These are phyloP conservation scores for Litocranius walleri DNA, from an alignment of 2,113 vertebrate genomes.

Conservation along the genomic window DNA sequence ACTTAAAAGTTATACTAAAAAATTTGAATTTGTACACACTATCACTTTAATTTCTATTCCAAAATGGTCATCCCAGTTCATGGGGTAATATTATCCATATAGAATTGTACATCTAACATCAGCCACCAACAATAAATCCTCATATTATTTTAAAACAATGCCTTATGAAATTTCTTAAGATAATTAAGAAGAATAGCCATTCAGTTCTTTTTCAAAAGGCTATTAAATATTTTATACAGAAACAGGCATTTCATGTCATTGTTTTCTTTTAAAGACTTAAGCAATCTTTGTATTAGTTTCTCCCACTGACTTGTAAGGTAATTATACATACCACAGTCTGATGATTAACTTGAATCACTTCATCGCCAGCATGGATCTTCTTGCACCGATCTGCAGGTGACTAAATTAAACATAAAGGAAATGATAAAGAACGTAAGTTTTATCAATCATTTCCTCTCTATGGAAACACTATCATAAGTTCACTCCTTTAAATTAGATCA, in stretches of 20 bases:
- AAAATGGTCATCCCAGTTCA: conserved; percentile 14
- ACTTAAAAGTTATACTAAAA: background rate
- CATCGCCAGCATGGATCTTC: conserved; percentile 97
- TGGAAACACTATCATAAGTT: conserved; percentile 62
- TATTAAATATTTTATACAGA: background rate
- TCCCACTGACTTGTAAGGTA: conserved; percentile 83
- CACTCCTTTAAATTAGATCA: conserved; percentile 47
- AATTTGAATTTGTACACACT: background rate
- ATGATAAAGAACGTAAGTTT: conserved; percentile 79
- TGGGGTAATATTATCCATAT: background rate
- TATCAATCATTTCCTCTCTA: conserved; percentile 74
- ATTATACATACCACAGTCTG: conserved; percentile 91
- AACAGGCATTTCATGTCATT: conserved; percentile 9
- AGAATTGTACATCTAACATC: conserved; percentile 20
- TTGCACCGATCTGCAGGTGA: conserved; percentile 96
- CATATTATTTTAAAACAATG: background rate
- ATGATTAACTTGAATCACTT: conserved; percentile 91
- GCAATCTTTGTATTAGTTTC: conserved; percentile 54
- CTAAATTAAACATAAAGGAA: conserved; percentile 86
- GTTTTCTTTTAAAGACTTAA: conserved; percentile 38
- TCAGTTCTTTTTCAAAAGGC: background rate
- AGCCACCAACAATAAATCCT: background rate
- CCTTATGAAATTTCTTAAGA: conserved; percentile 21
- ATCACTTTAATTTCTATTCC: conserved; percentile 26
- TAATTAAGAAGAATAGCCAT: conserved; percentile 18